Conservation (phyloP, 2,113 vertebrate genomes). For the Gopherus flavomarginatus region DNA sequence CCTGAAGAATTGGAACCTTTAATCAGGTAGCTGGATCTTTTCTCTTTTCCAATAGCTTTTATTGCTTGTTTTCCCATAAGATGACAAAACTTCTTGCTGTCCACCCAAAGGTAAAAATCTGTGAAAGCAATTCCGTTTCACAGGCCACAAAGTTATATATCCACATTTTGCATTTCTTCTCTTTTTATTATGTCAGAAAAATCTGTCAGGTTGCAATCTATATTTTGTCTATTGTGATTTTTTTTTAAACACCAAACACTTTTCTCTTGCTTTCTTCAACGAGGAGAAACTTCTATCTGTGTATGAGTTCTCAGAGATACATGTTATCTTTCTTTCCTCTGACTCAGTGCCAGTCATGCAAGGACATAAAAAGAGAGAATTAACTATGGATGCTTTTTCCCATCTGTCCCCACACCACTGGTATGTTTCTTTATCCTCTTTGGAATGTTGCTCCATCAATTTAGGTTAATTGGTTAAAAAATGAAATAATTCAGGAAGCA, state of each 20-base stretch:
- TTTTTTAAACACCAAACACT: not conserved
- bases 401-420: not conserved
- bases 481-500: not conserved
- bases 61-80: not conserved
- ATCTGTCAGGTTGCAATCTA: slow-evolving; percentile 37
- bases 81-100: slow-evolving; percentile 49
- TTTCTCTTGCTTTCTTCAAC: not conserved
- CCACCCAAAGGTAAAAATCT: slow-evolving; percentile 55
- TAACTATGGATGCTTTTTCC: not conserved
- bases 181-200: slow-evolving; percentile 64
- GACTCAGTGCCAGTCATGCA: not conserved
- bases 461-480: not conserved
- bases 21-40: not conserved
- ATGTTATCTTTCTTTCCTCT: not conserved
- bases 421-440: not conserved
- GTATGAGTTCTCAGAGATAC: not conserved
- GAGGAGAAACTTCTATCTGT: not conserved
- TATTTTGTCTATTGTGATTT: slow-evolving; percentile 45
- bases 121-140: slow-evolving; percentile 72
- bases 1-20: not conserved
- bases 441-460: not conserved
- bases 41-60: slow-evolving; percentile 4
- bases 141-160: slow-evolving; percentile 65
- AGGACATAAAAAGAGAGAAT: not conserved
- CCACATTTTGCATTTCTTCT: slow-evolving; percentile 46